Conservation (phyloP, 1,140 invertebrate species). For the Copidosoma floridanum region DNA sequence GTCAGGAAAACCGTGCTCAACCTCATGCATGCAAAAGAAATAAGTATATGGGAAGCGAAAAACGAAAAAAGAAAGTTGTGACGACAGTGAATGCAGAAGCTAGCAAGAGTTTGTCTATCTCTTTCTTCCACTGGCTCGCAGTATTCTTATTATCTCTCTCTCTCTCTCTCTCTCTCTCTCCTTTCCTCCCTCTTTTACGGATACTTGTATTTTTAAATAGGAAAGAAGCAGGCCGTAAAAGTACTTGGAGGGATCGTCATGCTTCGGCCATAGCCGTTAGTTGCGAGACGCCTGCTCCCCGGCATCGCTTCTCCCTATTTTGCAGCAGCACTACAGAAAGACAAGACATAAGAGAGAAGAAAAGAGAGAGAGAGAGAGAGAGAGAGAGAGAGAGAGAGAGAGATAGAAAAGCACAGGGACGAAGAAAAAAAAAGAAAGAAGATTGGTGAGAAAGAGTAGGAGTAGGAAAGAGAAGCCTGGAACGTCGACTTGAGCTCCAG, state of each 20-base stretch:
- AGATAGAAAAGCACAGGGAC: too few species aligned
- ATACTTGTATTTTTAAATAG: slow-evolving; percentile 25
- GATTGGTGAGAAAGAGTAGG: slow-evolving; percentile 22
- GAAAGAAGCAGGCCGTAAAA: slow-evolving; percentile 31
- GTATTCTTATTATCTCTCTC: too few species aligned
- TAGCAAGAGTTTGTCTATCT: too few species aligned
- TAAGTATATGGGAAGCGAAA: slow-evolving; percentile 19
- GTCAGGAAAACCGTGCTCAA: slow-evolving; percentile 3
- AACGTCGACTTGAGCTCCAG: too few species aligned
- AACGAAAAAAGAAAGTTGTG: slow-evolving; percentile 12
- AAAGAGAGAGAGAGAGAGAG: slow-evolving; percentile 44
- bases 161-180: too few species aligned
- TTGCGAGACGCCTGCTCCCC: slow-evolving; percentile 21
- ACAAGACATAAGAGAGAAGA: too few species aligned
- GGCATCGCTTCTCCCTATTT: too few species aligned
- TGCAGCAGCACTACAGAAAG: too few species aligned
- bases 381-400: slow-evolving; percentile 46
- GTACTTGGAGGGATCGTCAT: slow-evolving; percentile 19
- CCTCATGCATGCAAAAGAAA: slow-evolving; percentile 21
- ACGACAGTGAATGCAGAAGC: slow-evolving; percentile 23
- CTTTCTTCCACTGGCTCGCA: too few species aligned
- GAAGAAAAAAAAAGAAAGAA: slow-evolving; percentile 31
- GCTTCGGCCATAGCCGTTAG: slow-evolving; percentile 33
- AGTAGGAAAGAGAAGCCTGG: slow-evolving; percentile 11
- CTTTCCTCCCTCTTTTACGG: not conserved